Base-by-base conservation (phyloP, 2,888 invertebrate species). In the Pilophorus perplexus region DNA sequence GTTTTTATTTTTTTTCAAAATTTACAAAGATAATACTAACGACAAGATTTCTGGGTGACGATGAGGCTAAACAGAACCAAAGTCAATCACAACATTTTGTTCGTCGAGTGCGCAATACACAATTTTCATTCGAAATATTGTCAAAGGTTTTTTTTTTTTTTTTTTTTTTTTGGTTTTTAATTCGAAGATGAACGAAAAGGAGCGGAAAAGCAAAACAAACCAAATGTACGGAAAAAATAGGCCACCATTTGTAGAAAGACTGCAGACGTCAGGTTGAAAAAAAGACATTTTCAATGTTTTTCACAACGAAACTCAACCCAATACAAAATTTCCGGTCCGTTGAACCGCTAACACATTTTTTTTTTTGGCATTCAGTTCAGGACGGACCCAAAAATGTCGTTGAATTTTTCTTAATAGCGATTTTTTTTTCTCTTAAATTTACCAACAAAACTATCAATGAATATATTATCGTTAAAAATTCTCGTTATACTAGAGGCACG, bases 401-500 rank as follows among this genome's bases (percentile, higher is more conserved):
- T 28, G 28, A 5, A 28, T 25, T 52, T 52, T 50, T 27, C 27
- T 28, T 52, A 23, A 46, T 33, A n/a, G n/a, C 28, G 2, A 52
- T n/a, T 12, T 23, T 3, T 28, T 27, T 52, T 28, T 52, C 14
- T 46, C n/a, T n/a, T n/a, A n/a, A n/a, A n/a, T n/a, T n/a, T n/a
- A n/a, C n/a, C n/a, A n/a, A n/a, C n/a, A n/a, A n/a, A n/a, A n/a
- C n/a, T n/a, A 52, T 52, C 28, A 28, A 14, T 10, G 18, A 37
- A 14, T 38, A 55, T 38, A 55, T 55, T 55, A 55, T 37, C 22
- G 33, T 18, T 54, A 54, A 8, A 12, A 59, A 25, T 37, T 40
- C 27, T 55, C 42, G 42, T 59, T 59, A 59, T 23, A 42, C 59
- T 59, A 42, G 59, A 70, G 69, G 69, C 69, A 70, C 69, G 42